Conservation (phyloP, 2,113 vertebrate genomes). For the Catharus minimus region DNA sequence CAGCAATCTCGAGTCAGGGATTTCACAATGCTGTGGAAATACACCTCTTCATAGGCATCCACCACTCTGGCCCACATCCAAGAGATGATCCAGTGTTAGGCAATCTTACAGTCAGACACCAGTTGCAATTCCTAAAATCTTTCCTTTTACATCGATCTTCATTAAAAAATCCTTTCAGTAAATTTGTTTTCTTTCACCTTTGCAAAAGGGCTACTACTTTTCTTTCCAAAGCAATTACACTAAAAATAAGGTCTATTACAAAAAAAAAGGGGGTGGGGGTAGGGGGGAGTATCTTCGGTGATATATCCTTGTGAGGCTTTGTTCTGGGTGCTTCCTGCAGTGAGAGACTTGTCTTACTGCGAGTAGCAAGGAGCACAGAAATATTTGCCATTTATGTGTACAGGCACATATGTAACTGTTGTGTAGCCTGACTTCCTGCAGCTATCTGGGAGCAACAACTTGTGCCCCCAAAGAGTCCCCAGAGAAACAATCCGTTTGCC, state of each 20-base stretch:
- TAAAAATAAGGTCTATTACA: background rate
- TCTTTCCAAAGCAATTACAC: background rate
- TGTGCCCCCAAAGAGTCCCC: background rate
- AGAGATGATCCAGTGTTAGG: background rate
- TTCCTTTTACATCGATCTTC: background rate
- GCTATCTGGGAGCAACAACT: background rate
- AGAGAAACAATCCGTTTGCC: constrained; percentile 51
- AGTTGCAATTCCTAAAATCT: background rate
- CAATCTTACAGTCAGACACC: background rate
- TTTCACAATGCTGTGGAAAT: background rate
- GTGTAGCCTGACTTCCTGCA: background rate
- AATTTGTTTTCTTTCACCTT: background rate
- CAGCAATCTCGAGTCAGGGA: rapidly evolving
- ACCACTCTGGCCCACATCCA: background rate
- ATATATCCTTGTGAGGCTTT: background rate
- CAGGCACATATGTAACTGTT: background rate
- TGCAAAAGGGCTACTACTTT: background rate
- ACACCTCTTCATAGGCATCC: background rate
- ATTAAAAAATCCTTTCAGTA: background rate
- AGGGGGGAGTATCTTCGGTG: background rate
- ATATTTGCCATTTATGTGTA: background rate
- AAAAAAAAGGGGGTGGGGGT: too few relatives aligned
- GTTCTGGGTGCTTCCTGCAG: background rate
- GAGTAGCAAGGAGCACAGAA: background rate
- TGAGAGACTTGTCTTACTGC: background rate